Base-by-base conservation (phyloP, 2,113 vertebrate genomes). In the Spea bombifrons region DNA sequence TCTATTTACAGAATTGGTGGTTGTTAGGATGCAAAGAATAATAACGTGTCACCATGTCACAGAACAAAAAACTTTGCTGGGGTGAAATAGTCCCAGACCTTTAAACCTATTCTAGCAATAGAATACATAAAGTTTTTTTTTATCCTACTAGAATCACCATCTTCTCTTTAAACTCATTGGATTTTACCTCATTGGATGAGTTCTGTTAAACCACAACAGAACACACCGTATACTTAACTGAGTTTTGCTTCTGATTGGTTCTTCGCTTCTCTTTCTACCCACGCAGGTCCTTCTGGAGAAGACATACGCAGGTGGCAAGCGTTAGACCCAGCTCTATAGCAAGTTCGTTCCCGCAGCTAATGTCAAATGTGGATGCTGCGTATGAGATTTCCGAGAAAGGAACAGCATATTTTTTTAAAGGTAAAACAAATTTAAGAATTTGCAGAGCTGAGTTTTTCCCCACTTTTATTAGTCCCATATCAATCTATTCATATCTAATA, bases 381-480 rank as follows among this genome's bases (percentile, higher is more conserved):
- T 89, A 89, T 0, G 83, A 91, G 81, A 81, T 86, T 61, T 16
- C 84, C 46, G 83, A 90, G 52, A 81, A 65, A 8, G 71, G 65
- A 69, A 59, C 77, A 0, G 76, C 88, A 66, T 87, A 85, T 84
- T 84, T 91, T 84, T 88, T 88, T 70, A 90, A 89, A 87, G 84
- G 84, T 86, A 61, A 10, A 3, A 66, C 52, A 47, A 4, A 16
- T 30, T 30, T 30, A 30, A 30, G 30, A 30, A 30, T 30, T 30
- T 30, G 30, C 2, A 1, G 2, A 30, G 30, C n/a, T n/a, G n/a
- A 30, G 30, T 30, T 30, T 30, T 30, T 30, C 30, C 30, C 30
- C 30, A 30, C 30, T 30, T 30, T 30, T 30, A 30, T 30, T 30
- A 30, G 30, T 30, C 30, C 30, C 30, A 30, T 1, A 30, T 30